Evolutionary conservation across 2,797 vertebrate genomes (phyloP), one percentile per base, ranked within the genome.

Genomic region (Enteromius anoplus): DNA sequence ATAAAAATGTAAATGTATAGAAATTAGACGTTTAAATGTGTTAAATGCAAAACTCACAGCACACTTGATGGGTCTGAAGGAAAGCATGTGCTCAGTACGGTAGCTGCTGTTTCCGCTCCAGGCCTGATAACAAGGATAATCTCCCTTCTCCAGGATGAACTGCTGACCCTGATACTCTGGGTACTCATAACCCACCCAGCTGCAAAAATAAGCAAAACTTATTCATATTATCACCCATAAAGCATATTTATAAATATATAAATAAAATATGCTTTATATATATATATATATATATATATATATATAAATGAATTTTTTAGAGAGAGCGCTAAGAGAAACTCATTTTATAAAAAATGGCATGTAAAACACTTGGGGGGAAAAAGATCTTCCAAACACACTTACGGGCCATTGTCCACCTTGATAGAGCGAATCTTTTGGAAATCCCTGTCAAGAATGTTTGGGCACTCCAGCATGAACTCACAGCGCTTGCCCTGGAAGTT

Each of bases 141-240:
- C 97, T 47, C 97, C 97, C 89, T 98, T 98, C 95, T 99, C 98
- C 93, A 99, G 93, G 91, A 99, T 97, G 87, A 99, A 99, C 93
- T 98, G 97, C 93, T 99, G 97, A 77, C 98, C 98, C 93, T 98
- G 97, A 93, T 96, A 98, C 90, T 99, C 97, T 0, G 97, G 97
- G 89, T 99, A 97, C 91, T 99, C 97, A 19, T 94, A 99, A 68
- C 96, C 97, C 86, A 98, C 96, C 97, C 97, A 99, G 65, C 97
- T 98, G 89, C 53, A 78, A 21, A 55, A 42, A n/a, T 0, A 4
- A 51, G 11, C 14, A 75, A n/a, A 55, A n/a, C 23, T 11, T 66
- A 17, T 34, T 73, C 23, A 26, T 45, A 29, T 80, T 53, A 51
- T 82, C 55, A 66, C n/a, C 1, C 37, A 79, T 0, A 34, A 47